A percentile compares a stretch with the other conserved stretches of the same genome.
phyloP scores from a whole-genome alignment of 2,113 vertebrate species.

The Lophius piscatorius region DNA sequence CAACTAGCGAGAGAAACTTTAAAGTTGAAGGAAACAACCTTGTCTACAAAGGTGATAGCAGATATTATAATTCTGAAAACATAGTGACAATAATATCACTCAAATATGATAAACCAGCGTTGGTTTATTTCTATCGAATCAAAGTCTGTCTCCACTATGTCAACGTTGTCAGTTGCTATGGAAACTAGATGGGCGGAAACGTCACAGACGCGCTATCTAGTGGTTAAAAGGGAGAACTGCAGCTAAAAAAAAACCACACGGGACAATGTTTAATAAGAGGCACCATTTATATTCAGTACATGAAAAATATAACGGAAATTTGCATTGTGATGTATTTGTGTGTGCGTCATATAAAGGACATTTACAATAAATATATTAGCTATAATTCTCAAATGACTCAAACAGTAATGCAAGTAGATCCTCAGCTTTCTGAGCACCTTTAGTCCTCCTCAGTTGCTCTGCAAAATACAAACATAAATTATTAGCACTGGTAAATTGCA shows the following conservation, averaged over 20 bases:
- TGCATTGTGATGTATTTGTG: conserved; percentile 18
- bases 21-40: too few relatives aligned
- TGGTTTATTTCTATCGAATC: not conserved
- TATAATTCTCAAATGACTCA: conserved; percentile 32
- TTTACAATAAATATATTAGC: conserved; percentile 47
- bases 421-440: conserved; percentile 4
- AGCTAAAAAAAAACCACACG: conserved; percentile 10
- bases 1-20: not conserved
- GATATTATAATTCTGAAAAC: not conserved
- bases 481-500: not conserved
- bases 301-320: conserved; percentile 63
- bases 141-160: not conserved
- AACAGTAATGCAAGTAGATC: conserved; percentile 29
- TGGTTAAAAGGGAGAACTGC: not conserved
- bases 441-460: conserved; percentile 68
- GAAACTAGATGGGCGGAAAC: conserved; percentile 13
- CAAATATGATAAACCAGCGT: not conserved
- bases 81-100: too few relatives aligned
- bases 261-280: conserved; percentile 18
- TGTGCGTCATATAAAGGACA: conserved; percentile 54
- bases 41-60: too few relatives aligned
- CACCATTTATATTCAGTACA: conserved; percentile 58
- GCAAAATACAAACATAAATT: conserved; percentile 33
- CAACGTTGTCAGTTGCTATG: conserved; percentile 64
- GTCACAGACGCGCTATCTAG: conserved; percentile 7